Conservation (phyloP, 1,140 invertebrate species). For the Neelides sp. region DNA sequence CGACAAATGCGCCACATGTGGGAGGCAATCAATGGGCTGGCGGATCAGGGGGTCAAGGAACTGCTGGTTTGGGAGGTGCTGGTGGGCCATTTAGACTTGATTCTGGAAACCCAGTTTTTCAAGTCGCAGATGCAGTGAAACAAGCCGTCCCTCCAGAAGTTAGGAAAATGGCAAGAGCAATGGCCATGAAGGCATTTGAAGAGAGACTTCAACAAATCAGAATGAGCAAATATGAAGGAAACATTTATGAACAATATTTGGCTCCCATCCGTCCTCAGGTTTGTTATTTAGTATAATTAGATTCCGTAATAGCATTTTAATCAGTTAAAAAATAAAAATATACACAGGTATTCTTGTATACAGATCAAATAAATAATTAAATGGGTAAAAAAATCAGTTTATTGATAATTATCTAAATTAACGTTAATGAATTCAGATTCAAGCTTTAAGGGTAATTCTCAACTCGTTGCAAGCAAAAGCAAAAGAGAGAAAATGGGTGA, state of each 20-base stretch:
- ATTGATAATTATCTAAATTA: no score
- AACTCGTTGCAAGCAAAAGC: conserved; percentile 72
- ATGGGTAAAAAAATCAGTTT: background rate
- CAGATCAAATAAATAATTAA: no score
- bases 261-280: conserved; percentile 64
- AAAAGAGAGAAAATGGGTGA: conserved; percentile 83
- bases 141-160: conserved; percentile 78
- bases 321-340: conserved; percentile 7
- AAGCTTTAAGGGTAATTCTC: conserved; percentile 46
- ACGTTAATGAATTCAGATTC: no score
- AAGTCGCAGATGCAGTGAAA: conserved; percentile 80
- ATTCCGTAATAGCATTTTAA: conserved; percentile 3
- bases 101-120: conserved; percentile 80
- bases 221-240: conserved; percentile 88
- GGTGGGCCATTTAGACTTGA: conserved; percentile 84
- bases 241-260: conserved; percentile 64
- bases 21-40: conserved; percentile 95
- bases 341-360: no score
- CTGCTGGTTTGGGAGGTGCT: conserved; percentile 84
- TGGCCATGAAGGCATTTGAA: conserved; percentile 79
- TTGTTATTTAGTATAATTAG: conserved; percentile 31
- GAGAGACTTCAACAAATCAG: conserved; percentile 79
- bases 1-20: conserved; percentile 77
- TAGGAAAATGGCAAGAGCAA: conserved; percentile 74
- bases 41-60: conserved; percentile 78